phyloP scores from a whole-genome alignment of 1,140 invertebrate species.

The Tetraneura akinire region DNA sequence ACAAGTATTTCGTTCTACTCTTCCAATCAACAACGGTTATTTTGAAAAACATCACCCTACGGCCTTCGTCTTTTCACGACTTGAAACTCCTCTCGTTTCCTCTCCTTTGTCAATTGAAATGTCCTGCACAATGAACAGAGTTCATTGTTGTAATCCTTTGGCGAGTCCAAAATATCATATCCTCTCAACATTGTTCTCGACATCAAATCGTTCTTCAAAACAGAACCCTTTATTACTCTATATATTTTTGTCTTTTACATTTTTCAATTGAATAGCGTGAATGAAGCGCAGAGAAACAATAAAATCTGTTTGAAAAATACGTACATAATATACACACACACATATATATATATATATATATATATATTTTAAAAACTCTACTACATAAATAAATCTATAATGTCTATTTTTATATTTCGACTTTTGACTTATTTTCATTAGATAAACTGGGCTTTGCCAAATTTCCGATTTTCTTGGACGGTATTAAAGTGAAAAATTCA shows the following conservation, averaged over 20 bases:
- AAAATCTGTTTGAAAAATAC: too few relatives aligned
- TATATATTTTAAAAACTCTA: too few relatives aligned
- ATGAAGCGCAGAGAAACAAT: too few relatives aligned
- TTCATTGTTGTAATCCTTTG: constrained; percentile 10
- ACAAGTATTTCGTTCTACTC: background rate
- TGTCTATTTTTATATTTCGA: background rate
- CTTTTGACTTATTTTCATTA: background rate
- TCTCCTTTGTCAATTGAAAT: background rate
- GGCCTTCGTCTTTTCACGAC: background rate
- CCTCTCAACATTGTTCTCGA: background rate
- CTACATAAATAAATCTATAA: background rate
- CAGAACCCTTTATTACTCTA: background rate
- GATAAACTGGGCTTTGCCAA: background rate
- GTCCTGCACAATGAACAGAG: background rate
- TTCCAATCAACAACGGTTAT: background rate
- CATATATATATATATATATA: too few relatives aligned
- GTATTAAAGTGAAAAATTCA: background rate
- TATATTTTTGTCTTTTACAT: too few relatives aligned
- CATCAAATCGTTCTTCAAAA: background rate
- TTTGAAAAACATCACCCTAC: background rate
- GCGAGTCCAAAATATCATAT: background rate
- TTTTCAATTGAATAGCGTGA: too few relatives aligned
- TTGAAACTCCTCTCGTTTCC: background rate
- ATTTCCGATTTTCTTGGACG: background rate
- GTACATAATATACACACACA: too few relatives aligned